Evolutionary conservation across 2,888 invertebrate genomes (phyloP).

Genomic region (Lasioglossum pauxillum): DNA sequence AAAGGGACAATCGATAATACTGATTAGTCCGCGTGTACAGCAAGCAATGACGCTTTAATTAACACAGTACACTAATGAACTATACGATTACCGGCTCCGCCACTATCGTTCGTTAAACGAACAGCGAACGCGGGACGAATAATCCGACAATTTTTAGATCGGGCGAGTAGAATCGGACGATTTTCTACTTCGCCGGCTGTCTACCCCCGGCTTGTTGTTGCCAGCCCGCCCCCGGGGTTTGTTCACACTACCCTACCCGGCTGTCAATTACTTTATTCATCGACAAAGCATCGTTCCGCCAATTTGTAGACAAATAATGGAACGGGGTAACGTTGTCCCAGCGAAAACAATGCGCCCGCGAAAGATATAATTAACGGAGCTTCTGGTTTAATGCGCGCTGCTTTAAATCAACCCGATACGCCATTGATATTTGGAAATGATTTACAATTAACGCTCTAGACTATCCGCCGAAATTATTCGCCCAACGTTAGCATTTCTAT

Average conservation of each 20-base stretch:
- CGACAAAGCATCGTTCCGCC: constrained; percentile 48
- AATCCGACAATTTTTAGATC: constrained; percentile 24
- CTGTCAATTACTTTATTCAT: constrained; percentile 56
- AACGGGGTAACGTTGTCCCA: constrained; percentile 55
- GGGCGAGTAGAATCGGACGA: constrained; percentile 17
- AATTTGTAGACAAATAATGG: constrained; percentile 56
- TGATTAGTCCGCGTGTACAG: constrained; percentile 25
- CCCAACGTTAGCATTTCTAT: constrained; percentile 7
- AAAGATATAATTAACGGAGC: constrained; percentile 66
- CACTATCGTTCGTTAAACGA: constrained; percentile 33
- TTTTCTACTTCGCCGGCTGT: constrained; percentile 27
- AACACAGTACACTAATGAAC: constrained; percentile 25
- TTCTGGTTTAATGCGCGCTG: constrained; percentile 58
- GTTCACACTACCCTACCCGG: constrained; percentile 47
- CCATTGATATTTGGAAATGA: constrained; percentile 30
- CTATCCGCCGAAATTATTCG: constrained; percentile 16
- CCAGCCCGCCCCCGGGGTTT: not conserved
- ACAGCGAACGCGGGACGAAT: constrained; percentile 14
- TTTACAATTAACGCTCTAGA: constrained; percentile 53
- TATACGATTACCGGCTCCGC: constrained; percentile 17
- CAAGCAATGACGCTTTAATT: constrained; percentile 21
- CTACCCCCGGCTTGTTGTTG: not conserved
- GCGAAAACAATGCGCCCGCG: constrained; percentile 43
- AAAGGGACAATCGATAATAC: constrained; percentile 11
- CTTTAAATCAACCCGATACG: constrained; percentile 50